Base-by-base conservation (phyloP, 2,888 invertebrate species). In the Troides aeacus region DNA sequence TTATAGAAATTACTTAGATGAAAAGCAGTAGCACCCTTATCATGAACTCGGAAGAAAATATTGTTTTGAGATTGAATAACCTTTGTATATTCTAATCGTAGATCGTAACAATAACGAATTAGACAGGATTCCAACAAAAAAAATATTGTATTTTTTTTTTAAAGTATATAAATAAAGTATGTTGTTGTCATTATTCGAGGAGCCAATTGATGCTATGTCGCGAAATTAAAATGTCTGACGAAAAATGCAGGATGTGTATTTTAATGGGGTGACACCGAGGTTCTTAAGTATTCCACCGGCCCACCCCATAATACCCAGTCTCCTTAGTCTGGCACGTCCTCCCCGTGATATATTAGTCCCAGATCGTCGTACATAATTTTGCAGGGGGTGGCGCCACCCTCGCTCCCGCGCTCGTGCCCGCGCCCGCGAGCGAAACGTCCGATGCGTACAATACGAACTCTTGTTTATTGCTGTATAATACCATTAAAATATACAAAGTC, bases 301-400 rank as follows among this genome's bases (percentile, higher is more conserved):
- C 89, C 90, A 84, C 90, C 91, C 90, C 77, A 86, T 90, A 92
- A 92, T 92, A 89, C 92, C 89, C 89, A 86, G 90, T 88, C 92
- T 91, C 90, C 92, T 91, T 90, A 91, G 91, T 89, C 90, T 90
- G 89, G 90, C 90, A 91, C 92, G 92, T 91, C 91, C 92, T 90
- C 92, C 92, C 91, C 88, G 83, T 92, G 91, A 92, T 92, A 92
- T 92, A 92, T 92, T 90, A 88, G 88, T 92, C 92, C 92, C 92
- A 90, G 92, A 90, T 89, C 92, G 92, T 92, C 92, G 92, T 92
- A 92, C 92, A 92, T 92, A 92, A 92, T 92, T 92, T 92, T 92
- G 92, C 86, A 83, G 90, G 83, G 90, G 88, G 88, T 84, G 85
- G 86, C 75, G 76, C 82, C 85, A 76, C 86, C 86, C 85, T 77